Base-by-base conservation (phyloP, 2,113 vertebrate species). In the Arenaria interpres region DNA sequence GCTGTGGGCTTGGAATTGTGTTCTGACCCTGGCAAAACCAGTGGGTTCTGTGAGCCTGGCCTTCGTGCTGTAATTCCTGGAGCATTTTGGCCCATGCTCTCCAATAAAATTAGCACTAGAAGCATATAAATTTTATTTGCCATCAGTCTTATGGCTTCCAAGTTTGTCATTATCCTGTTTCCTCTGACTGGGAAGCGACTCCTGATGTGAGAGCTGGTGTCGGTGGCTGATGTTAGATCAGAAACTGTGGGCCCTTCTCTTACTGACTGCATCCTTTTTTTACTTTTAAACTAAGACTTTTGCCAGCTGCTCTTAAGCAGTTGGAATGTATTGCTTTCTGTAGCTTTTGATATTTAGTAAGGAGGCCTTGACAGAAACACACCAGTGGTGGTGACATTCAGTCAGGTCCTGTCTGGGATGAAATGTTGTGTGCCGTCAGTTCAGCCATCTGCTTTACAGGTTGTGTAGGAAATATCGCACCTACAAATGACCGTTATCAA, bases 11-110 rank as follows among this genome's bases (percentile, higher is more conserved):
- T 72, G 35, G 43, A 72, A 19, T 48, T 43, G 32, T 60, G 24
- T 68, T 75, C 27, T 56, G 51, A 33, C 27, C 33, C 27, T 75
- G 48, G 48, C 16, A 51, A 78, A 88, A 45, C 0, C 1, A 45
- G 18, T 8, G 32, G 18, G 10, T 72, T 75, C 53, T 68, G 30
- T 48, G 43, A 72, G 51, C 51, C 14, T 68, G 43, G 32, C 14
- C 13, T 54, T 80, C 0, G 0, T 1, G 0, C 39, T 60, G 30
- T 51, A 35, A 4, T 69, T 82, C 46, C 74, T 56, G 46, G 41
- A 82, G 41, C 15, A 25, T 85, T 72, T 53, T 73, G 53, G 69
- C 69, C 3, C 5, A 2, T n/a, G 33, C 4, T 71, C 16, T 71
- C 20, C 17, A 23, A 4, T 62, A 62, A n/a, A 87, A 64, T 10